These are phyloP conservation scores for Scomber colias DNA, from an alignment of 2,113 vertebrate genomes.

Conservation along the genomic window DNA sequence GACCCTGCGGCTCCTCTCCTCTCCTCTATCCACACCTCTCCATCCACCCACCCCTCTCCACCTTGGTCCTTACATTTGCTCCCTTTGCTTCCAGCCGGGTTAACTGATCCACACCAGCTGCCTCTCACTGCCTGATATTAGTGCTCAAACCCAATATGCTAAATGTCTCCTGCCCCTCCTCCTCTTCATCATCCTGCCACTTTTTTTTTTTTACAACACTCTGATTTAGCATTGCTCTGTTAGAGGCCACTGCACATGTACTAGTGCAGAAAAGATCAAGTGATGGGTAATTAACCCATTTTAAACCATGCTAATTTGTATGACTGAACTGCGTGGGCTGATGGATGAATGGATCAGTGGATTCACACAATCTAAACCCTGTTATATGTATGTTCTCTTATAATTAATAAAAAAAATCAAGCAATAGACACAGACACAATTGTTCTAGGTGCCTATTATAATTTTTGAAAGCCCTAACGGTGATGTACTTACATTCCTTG, in stretches of 20 bases:
- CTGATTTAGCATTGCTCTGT: not conserved
- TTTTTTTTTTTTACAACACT: not conserved
- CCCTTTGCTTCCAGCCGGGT: slow-evolving; percentile 43
- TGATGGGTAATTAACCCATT: slow-evolving; percentile 10
- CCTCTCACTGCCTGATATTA: slow-evolving; percentile 39
- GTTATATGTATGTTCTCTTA: not conserved
- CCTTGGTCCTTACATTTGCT: slow-evolving; percentile 15
- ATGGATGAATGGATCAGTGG: not conserved
- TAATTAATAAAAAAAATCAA: not conserved
- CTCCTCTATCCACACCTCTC: slow-evolving; percentile 48
- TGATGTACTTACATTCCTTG: too few relatives aligned
- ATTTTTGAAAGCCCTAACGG: too few relatives aligned
- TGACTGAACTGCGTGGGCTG: not conserved
- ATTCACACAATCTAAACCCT: not conserved
- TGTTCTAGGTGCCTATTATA: too few relatives aligned
- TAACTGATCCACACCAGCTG: slow-evolving; percentile 69
- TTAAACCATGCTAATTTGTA: slow-evolving; percentile 4
- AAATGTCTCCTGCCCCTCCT: slow-evolving; percentile 21
- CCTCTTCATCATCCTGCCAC: slow-evolving; percentile 26
- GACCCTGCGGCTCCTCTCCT: slow-evolving; percentile 16
- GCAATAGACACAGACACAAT: too few relatives aligned
- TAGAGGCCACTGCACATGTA: not conserved
- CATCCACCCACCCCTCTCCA: slow-evolving; percentile 6
- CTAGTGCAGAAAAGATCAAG: slow-evolving; percentile 1
- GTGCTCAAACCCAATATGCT: slow-evolving; percentile 52